Evolutionary conservation across 2,888 invertebrate genomes (phyloP).

Genomic region (Laothoe populi): DNA sequence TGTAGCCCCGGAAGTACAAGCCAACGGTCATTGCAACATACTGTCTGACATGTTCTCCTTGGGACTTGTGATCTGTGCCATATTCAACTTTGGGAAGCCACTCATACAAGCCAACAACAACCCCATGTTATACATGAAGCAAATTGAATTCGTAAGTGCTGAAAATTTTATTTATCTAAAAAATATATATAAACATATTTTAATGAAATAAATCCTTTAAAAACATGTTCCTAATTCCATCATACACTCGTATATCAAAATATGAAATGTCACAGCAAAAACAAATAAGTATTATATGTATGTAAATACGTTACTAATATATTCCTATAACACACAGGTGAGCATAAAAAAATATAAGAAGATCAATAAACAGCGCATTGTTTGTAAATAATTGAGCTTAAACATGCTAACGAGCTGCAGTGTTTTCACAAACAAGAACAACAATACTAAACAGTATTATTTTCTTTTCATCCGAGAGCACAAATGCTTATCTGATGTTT

Average conservation of each 20-base stretch:
- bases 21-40: slow-evolving; percentile 91
- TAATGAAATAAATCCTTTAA: no score
- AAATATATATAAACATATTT: no score
- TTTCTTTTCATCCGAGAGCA: not conserved
- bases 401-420: not conserved
- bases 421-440: not conserved
- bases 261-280: no score
- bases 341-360: not conserved
- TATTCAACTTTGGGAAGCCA: slow-evolving; percentile 95
- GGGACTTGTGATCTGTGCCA: slow-evolving; percentile 96
- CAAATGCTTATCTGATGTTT: not conserved
- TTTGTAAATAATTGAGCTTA: not conserved
- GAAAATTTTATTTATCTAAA: not conserved
- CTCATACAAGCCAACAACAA: slow-evolving; percentile 96
- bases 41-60: slow-evolving; percentile 98
- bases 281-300: no score
- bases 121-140: slow-evolving; percentile 94
- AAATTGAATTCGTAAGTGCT: slow-evolving; percentile 93
- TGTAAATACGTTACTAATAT: not conserved
- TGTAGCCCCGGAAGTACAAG: slow-evolving; percentile 96
- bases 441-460: no score
- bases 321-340: no score
- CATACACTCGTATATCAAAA: no score
- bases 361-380: not conserved
- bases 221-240: no score